Percentiles rank a stretch among this genome's conserved stretches.
These are phyloP conservation scores for Piliocolobus tephrosceles DNA, from an alignment of 2,113 vertebrate species.

Conservation along the genomic window DNA sequence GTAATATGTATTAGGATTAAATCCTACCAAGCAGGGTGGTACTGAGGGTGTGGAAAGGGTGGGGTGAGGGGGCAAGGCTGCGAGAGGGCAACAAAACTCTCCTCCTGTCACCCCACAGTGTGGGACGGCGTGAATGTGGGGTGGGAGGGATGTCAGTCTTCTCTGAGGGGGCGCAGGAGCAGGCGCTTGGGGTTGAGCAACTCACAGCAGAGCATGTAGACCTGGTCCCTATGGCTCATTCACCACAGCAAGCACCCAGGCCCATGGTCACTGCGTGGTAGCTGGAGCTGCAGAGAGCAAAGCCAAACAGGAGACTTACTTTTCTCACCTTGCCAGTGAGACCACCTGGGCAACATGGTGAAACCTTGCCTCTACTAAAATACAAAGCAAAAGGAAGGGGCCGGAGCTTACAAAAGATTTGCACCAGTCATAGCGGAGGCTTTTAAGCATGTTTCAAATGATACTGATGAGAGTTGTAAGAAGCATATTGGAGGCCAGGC, in stretches of 20 bases:
- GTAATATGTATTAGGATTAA: background rate
- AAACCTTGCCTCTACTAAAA: no score
- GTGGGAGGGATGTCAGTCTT: slow-evolving; percentile 92
- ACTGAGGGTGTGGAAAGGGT: slow-evolving; percentile 69
- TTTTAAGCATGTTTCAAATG: no score
- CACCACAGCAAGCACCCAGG: slow-evolving; percentile 97
- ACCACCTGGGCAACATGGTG: no score
- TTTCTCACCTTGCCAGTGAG: no score
- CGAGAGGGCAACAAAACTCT: slow-evolving; percentile 30
- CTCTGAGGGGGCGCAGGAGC: slow-evolving; percentile 95
- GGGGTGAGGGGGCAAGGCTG: slow-evolving; percentile 70
- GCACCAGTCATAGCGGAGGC: no score
- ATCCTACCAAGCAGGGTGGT: background rate
- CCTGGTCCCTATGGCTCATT: slow-evolving; percentile 96
- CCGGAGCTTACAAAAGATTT: no score
- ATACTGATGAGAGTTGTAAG: no score
- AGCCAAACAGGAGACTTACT: no score
- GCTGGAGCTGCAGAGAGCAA: slow-evolving; percentile 92
- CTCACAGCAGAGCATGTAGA: slow-evolving; percentile 98
- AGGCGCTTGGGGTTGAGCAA: slow-evolving; percentile 98
- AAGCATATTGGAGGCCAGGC: no score
- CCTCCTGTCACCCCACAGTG: slow-evolving; percentile 43
- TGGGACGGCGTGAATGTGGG: background rate
- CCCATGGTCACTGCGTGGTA: slow-evolving; percentile 95
- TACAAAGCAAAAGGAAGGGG: no score